phyloP scores from a whole-genome alignment of 1,140 invertebrate species.

The Temnothorax curvispinosus region DNA sequence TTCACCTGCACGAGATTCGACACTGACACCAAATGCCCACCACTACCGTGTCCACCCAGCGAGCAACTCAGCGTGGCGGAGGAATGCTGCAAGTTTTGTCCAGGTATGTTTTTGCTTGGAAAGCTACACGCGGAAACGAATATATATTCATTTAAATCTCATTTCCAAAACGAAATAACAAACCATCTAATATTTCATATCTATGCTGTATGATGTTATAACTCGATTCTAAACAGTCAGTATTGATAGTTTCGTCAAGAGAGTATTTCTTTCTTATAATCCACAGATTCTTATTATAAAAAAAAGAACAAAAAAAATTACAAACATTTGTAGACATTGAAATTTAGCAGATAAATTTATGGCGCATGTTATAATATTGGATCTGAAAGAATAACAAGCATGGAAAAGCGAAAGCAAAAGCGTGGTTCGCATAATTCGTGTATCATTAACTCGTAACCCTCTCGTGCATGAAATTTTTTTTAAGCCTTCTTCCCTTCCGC shows the following conservation, averaged over 20 bases:
- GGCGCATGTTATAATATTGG: neutral
- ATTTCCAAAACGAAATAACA: neutral
- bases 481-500: neutral
- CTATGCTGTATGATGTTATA: neutral
- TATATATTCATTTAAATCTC: neutral
- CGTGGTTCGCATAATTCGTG: conserved; percentile 13
- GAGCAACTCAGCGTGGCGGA: conserved; percentile 93
- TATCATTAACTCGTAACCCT: conserved; percentile 40
- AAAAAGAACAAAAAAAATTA: neutral
- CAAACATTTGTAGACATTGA: neutral
- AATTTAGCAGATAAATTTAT: neutral
- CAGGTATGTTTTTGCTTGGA: conserved; percentile 87
- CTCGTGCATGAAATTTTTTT: conserved; percentile 39
- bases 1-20: conserved; percentile 92
- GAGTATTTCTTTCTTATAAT: neutral
- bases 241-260: conserved; percentile 12
- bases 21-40: conserved; percentile 91
- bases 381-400: conserved; percentile 24
- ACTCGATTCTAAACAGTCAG: neutral
- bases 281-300: neutral
- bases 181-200: neutral
- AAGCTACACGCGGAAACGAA: neutral
- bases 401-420: neutral
- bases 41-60: conserved; percentile 91
- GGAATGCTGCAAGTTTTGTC: conserved; percentile 96